phyloP scores from a whole-genome alignment of 2,113 vertebrate species.

The Suncus etruscus region DNA sequence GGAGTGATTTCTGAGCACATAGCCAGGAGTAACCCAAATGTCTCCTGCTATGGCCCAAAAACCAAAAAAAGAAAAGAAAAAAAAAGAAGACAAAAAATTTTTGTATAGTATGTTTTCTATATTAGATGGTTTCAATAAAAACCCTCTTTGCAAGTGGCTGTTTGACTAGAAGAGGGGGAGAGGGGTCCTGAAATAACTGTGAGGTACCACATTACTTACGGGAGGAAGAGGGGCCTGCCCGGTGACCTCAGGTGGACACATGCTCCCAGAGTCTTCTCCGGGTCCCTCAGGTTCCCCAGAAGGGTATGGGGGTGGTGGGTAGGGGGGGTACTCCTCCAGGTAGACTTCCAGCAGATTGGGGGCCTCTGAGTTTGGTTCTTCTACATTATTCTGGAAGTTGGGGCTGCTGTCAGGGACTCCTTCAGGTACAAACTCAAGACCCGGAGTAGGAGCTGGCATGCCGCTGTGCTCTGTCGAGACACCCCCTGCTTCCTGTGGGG shows the following conservation, averaged over 20 bases:
- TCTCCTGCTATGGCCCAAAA: too few species aligned
- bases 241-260: conserved; percentile 96
- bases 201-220: conserved; percentile 86
- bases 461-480: conserved; percentile 83
- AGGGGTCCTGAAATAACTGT: neutral
- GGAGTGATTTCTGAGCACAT: too few species aligned
- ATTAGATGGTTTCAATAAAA: neutral
- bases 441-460: conserved; percentile 83
- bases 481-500: conserved; percentile 80
- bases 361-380: conserved; percentile 82
- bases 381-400: conserved; percentile 62
- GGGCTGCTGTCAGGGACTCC: conserved; percentile 77
- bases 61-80: too few species aligned
- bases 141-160: neutral
- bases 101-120: accelerated
- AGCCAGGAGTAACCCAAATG: too few species aligned
- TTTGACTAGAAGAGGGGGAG: neutral
- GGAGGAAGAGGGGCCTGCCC: conserved; percentile 95
- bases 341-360: conserved; percentile 90
- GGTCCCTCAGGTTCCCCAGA: conserved; percentile 92
- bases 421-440: conserved; percentile 88
- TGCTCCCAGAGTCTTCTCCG: conserved; percentile 92
- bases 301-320: conserved; percentile 97
- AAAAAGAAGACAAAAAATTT: neutral
- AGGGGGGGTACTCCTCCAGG: conserved; percentile 96